A percentile compares a stretch with the other conserved stretches of the same genome.
phyloP scores from a whole-genome alignment of 2,888 invertebrate species.

The Euzetes globulus region DNA sequence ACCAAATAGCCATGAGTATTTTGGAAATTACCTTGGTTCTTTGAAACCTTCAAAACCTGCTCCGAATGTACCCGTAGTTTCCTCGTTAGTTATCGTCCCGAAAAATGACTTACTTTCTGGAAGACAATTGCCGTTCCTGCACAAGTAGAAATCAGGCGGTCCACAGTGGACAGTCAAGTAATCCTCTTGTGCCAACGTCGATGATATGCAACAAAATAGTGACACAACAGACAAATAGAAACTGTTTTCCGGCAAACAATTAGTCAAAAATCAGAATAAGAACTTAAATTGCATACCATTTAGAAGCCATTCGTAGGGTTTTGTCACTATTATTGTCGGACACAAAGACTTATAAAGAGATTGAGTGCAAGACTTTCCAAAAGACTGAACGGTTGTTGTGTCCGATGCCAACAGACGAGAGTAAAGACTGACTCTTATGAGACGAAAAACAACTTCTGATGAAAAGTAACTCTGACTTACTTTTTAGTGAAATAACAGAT shows the following conservation, averaged over 20 bases:
- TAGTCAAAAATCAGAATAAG: no score
- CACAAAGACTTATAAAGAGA: background rate
- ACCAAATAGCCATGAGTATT: no score
- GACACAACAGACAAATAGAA: background rate
- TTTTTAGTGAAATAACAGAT: background rate
- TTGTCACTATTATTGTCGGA: constrained; percentile 12
- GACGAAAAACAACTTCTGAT: background rate
- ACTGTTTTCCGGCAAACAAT: background rate
- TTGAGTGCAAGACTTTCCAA: background rate
- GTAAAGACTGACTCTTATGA: background rate
- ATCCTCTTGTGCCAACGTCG: constrained; percentile 25
- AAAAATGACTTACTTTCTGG: constrained; percentile 6
- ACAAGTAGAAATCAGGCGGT: constrained; percentile 27
- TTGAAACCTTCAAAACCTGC: no score
- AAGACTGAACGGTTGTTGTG: background rate
- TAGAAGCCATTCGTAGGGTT: background rate
- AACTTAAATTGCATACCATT: background rate
- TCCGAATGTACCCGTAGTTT: no score
- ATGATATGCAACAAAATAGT: constrained; percentile 3
- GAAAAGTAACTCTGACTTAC: constrained; percentile 27
- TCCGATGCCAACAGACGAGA: background rate
- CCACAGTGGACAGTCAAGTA: constrained; percentile 31
- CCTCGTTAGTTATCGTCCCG: no score
- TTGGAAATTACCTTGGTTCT: no score
- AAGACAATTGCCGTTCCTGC: constrained; percentile 33